A percentile compares a stretch with the other conserved stretches of the same genome.
Evolutionary conservation across 64 coral and sea anemone species (phyloP).

Genomic region (Pocillopora verrucosa): DNA sequence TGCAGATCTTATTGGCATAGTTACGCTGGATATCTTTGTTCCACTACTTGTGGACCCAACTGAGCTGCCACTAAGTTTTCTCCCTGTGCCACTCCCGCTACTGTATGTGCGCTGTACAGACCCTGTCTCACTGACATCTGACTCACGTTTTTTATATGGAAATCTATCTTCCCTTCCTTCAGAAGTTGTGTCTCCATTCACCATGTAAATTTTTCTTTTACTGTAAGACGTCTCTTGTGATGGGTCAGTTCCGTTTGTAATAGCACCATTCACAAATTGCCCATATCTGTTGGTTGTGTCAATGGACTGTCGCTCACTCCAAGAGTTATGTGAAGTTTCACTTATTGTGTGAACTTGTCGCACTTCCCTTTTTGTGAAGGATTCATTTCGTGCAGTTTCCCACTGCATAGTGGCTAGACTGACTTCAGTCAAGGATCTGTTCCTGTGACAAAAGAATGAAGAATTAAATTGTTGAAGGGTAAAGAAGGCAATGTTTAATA

Average conservation of each 20-base stretch:
- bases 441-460: background rate
- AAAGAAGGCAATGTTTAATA: background rate
- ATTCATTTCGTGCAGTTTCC: conserved; percentile 54
- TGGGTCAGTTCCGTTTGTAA: conserved; percentile 31
- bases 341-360: conserved; percentile 68
- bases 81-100: conserved; percentile 32
- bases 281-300: background rate
- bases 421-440: background rate
- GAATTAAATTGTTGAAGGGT: background rate
- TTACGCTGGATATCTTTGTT: conserved; percentile 81
- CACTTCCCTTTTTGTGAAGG: conserved; percentile 74
- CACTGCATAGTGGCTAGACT: conserved; percentile 22
- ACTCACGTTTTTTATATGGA: conserved; percentile 8
- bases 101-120: conserved; percentile 46
- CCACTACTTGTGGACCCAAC: conserved; percentile 6
- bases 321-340: conserved; percentile 40
- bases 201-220: conserved; percentile 61
- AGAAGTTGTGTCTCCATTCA: conserved; percentile 45
- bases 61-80: conserved; percentile 39
- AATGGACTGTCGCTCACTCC: conserved; percentile 57
- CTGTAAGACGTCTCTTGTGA: conserved; percentile 3
- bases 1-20: conserved; percentile 73
- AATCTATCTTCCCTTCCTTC: conserved; percentile 23
- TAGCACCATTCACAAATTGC: conserved; percentile 7
- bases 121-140: conserved; percentile 15